Evolutionary conservation across 2,113 vertebrate species (phyloP), one percentile per base, ranked within the genome.

Genomic region (Anoplopoma fimbria): DNA sequence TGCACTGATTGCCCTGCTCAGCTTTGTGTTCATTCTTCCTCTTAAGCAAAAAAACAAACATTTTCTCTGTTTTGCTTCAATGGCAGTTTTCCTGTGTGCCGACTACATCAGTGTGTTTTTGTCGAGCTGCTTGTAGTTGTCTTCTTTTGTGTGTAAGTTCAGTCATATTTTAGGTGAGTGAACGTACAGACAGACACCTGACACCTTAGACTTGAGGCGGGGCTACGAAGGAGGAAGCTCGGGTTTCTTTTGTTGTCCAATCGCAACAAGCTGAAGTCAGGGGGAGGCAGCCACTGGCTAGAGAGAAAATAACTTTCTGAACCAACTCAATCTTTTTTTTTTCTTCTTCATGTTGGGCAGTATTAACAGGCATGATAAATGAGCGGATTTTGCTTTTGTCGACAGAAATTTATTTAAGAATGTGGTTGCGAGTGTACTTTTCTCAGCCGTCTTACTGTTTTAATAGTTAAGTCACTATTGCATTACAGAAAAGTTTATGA

Each of bases 201-300:
- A 94, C 87, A 92, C 93, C 75, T 42, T 21, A 1, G 42, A 53
- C 31, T 21, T n/a, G 12, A 81, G 82, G 75, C 2, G 73, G 69
- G 69, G 65, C 78, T 58, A 33, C 14, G 40, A 71, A 77, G 45
- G 23, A 68, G 45, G 68, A 79, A 53, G 67, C 78, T 91, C 85
- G 69, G 87, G 86, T 94, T 91, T 87, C 87, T 75, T 65, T 87
- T 89, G 85, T 91, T 85, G 74, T 82, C 83, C 65, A 85, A 76
- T 90, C 68, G 60, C 17, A 55, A 75, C 38, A 71, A 58, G 60
- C 27, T 68, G 17, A 49, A 75, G 51, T 75, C 17, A 38, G 58
- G 23, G 77, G 86, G 63, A 12, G 64, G 53, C 29, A 12, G 64
- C 47, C 29, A 57, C 42, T 72, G 33, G 47, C 15, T 10, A 17